Percentiles rank a stretch among this genome's conserved stretches.
Evolutionary conservation across 2,888 invertebrate species (phyloP).

Genomic region (Anthrax anthrax): DNA sequence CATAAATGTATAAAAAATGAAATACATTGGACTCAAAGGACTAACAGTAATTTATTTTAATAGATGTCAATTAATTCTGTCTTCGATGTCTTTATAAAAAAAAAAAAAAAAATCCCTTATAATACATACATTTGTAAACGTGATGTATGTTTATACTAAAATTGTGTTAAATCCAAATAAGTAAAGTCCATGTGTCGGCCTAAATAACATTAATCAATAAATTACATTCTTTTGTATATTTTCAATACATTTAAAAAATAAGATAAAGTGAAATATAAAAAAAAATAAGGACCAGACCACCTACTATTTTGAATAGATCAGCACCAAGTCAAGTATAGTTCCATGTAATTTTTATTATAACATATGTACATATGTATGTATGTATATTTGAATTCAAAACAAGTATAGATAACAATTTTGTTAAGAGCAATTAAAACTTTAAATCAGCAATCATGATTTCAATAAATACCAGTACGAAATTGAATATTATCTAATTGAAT

Average conservation of each 20-base stretch:
- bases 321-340: too few species aligned
- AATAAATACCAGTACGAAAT: too few species aligned
- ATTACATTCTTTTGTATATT: conserved; percentile 1
- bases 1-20: not conserved
- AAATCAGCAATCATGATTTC: too few species aligned
- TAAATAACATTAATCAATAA: conserved; percentile 5
- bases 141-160: not conserved
- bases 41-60: conserved; percentile 7
- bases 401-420: too few species aligned
- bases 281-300: not conserved
- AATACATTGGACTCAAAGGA: not conserved
- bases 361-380: too few species aligned
- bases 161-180: not conserved
- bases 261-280: too few species aligned
- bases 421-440: too few species aligned
- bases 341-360: too few species aligned
- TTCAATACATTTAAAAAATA: not conserved
- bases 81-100: too few species aligned
- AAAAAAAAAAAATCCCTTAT: not conserved
- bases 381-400: too few species aligned
- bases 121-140: not conserved
- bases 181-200: conserved; percentile 2
- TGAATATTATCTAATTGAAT: too few species aligned
- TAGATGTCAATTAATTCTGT: conserved; percentile 6
- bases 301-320: conserved; percentile 2